A percentile compares a stretch with the other conserved stretches of the same genome.
Evolutionary conservation across 2,113 vertebrate species (phyloP).

Genomic region (Empidonax alnorum): DNA sequence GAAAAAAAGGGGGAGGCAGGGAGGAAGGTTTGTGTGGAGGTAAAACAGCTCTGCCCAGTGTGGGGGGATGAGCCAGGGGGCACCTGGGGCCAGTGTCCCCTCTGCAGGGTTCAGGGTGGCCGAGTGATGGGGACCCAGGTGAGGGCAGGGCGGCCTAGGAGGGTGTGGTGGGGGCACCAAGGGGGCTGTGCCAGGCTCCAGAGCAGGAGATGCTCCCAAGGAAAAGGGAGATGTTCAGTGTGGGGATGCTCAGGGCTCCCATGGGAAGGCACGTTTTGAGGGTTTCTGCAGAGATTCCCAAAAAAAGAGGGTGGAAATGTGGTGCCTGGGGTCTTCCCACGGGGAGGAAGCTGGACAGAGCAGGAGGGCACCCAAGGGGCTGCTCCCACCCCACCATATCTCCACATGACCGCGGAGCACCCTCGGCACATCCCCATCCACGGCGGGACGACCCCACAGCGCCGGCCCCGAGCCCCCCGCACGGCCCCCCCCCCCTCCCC

Average conservation of each 20-base stretch:
- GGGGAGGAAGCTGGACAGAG: not conserved
- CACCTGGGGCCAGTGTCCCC: accelerated
- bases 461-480: accelerated
- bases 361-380: not conserved
- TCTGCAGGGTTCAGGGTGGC: accelerated
- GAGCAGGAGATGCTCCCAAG: accelerated
- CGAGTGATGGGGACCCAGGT: accelerated
- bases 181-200: not conserved
- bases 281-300: not conserved
- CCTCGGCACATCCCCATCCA: accelerated
- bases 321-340: too few relatives aligned
- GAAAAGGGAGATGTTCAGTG: not conserved
- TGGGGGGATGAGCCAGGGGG: not conserved
- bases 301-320: accelerated
- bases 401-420: accelerated
- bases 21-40: not conserved
- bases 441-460: accelerated
- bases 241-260: not conserved
- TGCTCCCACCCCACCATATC: accelerated
- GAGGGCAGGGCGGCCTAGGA: not conserved
- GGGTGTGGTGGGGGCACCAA: not conserved
- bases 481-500: accelerated
- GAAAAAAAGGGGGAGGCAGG: not conserved
- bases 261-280: accelerated
- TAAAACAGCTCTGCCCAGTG: accelerated